Evolutionary conservation across 1,140 invertebrate genomes (phyloP).

Genomic region (Rhyzopertha dominica): DNA sequence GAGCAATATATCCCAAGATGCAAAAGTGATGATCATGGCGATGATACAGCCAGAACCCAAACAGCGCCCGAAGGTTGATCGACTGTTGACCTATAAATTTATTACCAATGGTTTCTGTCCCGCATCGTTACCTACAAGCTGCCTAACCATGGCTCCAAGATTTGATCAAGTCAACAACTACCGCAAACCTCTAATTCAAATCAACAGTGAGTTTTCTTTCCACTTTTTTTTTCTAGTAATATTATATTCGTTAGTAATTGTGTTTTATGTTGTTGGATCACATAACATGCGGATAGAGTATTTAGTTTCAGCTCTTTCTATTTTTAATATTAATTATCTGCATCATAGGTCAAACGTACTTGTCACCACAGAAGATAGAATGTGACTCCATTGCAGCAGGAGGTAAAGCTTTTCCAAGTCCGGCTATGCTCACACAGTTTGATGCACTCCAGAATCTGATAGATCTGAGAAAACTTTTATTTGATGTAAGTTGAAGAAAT

Average conservation of each 20-base stretch:
- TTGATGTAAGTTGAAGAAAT: conserved; percentile 49
- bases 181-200: conserved; percentile 63
- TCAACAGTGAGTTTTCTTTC: conserved; percentile 48
- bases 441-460: conserved; percentile 52
- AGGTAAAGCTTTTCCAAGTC: conserved; percentile 36
- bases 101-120: conserved; percentile 73
- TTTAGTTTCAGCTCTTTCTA: too few species aligned
- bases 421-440: conserved; percentile 35
- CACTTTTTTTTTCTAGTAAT: too few species aligned
- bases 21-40: conserved; percentile 74
- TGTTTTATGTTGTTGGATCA: too few species aligned
- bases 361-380: conserved; percentile 42
- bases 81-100: conserved; percentile 69
- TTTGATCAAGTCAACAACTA: conserved; percentile 62
- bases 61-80: conserved; percentile 70
- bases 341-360: too few species aligned
- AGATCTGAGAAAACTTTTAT: conserved; percentile 51
- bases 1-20: conserved; percentile 60
- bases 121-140: conserved; percentile 75
- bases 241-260: too few species aligned
- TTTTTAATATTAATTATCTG: too few species aligned
- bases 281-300: too few species aligned
- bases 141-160: conserved; percentile 86
- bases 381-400: conserved; percentile 46
- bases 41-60: conserved; percentile 81